Evolutionary conservation across 2,797 vertebrate species (phyloP).

Genomic region (Clamator glandarius): DNA sequence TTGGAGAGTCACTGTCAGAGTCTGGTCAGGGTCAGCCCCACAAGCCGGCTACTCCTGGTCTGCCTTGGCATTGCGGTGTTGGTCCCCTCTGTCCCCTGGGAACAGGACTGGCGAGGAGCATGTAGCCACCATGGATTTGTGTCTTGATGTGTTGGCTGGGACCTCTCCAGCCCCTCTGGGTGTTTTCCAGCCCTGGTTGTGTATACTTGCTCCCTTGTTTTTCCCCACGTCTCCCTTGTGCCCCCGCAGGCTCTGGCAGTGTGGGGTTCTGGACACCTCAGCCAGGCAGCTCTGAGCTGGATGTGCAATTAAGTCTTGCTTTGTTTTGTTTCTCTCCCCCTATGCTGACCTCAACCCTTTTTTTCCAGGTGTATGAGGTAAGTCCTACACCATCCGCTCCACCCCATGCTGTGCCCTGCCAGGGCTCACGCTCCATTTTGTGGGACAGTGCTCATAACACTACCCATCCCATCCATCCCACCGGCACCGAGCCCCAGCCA

Average conservation of each 20-base stretch:
- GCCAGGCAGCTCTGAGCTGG: slow-evolving; percentile 41
- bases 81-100: neutral
- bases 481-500: neutral
- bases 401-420: slow-evolving; percentile 26
- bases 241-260: neutral
- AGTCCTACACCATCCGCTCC: slow-evolving; percentile 73
- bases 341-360: slow-evolving; percentile 89
- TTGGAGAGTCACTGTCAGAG: neutral
- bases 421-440: slow-evolving; percentile 35
- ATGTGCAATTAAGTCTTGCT: slow-evolving; percentile 78
- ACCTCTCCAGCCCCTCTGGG: neutral
- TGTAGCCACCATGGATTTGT: neutral
- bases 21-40: neutral
- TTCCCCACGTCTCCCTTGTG: neutral
- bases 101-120: neutral
- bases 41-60: neutral
- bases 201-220: neutral
- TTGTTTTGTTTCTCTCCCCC: slow-evolving; percentile 80
- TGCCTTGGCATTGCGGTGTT: neutral
- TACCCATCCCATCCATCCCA: slow-evolving; percentile 40
- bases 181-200: neutral
- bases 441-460: slow-evolving; percentile 19
- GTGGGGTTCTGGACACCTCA: fast-evolving
- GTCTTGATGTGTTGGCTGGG: neutral
- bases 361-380: slow-evolving; percentile 97